These are phyloP conservation scores for Dinothrombium tinctorium DNA, from an alignment of 1,140 invertebrate species.

Conservation along the genomic window DNA sequence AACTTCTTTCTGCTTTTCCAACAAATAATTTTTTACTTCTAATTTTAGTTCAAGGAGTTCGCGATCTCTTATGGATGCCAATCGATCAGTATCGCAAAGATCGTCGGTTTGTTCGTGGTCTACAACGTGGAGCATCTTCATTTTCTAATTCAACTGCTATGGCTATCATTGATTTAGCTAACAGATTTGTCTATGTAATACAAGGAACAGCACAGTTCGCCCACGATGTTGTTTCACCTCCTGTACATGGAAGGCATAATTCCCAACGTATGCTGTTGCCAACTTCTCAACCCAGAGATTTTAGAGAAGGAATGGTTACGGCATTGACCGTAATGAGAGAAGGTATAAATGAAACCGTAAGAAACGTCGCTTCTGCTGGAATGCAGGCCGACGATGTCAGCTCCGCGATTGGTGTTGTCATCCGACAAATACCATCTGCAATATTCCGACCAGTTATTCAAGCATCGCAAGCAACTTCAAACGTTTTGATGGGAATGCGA, in stretches of 20 bases:
- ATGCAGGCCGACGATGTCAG: conserved; percentile 37
- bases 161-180: conserved; percentile 53
- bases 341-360: conserved; percentile 12
- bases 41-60: conserved; percentile 57
- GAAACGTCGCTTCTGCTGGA: conserved; percentile 7
- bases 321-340: conserved; percentile 65
- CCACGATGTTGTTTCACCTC: conserved; percentile 78
- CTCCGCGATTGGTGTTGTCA: conserved; percentile 64
- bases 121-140: conserved; percentile 82
- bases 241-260: conserved; percentile 20
- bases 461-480: conserved; percentile 64
- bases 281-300: conserved; percentile 35
- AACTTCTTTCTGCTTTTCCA: conserved; percentile 11
- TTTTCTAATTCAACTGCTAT: conserved; percentile 83
- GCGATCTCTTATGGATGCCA: conserved; percentile 76
- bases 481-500: conserved; percentile 70
- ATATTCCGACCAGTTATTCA: conserved; percentile 67
- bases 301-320: conserved; percentile 69
- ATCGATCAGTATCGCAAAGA: conserved; percentile 92
- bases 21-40: conserved; percentile 3
- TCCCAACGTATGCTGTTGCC: conserved; percentile 5
- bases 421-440: conserved; percentile 68
- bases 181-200: conserved; percentile 14
- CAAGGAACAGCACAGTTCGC: conserved; percentile 72
- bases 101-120: conserved; percentile 67